A percentile compares a stretch with the other conserved stretches of the same genome.
Evolutionary conservation across 2,113 vertebrate genomes (phyloP).

Genomic region (Sorex araneus): DNA sequence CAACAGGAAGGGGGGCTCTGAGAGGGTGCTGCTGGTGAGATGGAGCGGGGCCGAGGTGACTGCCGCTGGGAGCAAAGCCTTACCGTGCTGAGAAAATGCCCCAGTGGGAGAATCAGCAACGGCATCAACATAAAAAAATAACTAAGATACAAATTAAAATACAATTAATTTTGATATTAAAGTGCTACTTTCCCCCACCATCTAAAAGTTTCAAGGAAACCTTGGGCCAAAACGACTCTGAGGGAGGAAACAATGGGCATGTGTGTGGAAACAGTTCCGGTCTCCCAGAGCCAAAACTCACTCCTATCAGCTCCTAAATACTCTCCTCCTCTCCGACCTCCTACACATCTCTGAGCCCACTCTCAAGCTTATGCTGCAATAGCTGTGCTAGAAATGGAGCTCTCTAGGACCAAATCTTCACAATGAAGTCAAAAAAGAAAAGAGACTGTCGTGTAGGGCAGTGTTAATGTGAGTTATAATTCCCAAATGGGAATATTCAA

Average conservation of each 20-base stretch:
- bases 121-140: not conserved
- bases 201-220: too few relatives aligned
- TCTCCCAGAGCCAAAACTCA: too few relatives aligned
- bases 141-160: slow-evolving; percentile 25
- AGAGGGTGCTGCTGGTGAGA: too few relatives aligned
- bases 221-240: too few relatives aligned
- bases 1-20: not conserved
- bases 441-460: not conserved
- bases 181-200: not conserved
- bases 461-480: not conserved
- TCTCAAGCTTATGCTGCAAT: not conserved
- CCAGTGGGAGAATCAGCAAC: not conserved
- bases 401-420: not conserved
- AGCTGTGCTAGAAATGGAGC: not conserved
- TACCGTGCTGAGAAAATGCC: not conserved
- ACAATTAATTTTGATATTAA: not conserved
- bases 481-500: not conserved
- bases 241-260: too few relatives aligned
- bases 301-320: not conserved
- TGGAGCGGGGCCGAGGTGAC: not conserved
- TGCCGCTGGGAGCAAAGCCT: not conserved
- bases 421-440: not conserved
- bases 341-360: not conserved
- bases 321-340: not conserved
- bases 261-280: too few relatives aligned